Evolutionary conservation across 1,140 invertebrate species (phyloP).

Genomic region (Apis cerana): DNA sequence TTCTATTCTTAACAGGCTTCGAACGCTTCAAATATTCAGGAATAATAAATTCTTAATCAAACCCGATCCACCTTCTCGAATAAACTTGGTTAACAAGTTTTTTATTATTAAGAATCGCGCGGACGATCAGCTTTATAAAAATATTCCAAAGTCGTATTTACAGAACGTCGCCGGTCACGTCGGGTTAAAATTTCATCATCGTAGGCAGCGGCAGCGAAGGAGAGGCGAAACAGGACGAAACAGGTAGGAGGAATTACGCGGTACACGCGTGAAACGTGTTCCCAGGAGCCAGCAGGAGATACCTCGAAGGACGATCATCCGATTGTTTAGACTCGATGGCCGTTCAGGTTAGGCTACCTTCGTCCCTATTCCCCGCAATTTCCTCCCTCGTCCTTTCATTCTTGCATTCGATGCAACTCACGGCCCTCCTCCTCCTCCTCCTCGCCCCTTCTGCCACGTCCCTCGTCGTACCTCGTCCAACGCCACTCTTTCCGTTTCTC

Average conservation of each 20-base stretch:
- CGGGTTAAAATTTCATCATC: conserved; percentile 20
- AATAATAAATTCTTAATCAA: too few relatives aligned
- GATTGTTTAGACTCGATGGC: conserved; percentile 74
- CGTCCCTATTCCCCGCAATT: conserved; percentile 22
- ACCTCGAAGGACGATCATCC: conserved; percentile 71
- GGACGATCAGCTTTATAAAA: too few relatives aligned
- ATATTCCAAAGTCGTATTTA: neutral
- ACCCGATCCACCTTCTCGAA: too few relatives aligned
- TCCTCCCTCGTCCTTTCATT: conserved; percentile 20
- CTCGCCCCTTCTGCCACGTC: conserved; percentile 13
- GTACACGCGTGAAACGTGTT: conserved; percentile 68
- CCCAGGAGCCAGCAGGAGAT: conserved; percentile 71
- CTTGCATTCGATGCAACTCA: conserved; percentile 34
- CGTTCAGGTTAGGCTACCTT: conserved; percentile 63
- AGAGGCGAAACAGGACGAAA: neutral
- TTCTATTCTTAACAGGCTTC: too few relatives aligned
- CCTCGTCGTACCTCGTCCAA: neutral
- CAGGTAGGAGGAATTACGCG: conserved; percentile 35
- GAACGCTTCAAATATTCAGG: too few relatives aligned
- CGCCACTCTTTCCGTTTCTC: neutral
- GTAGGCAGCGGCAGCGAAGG: neutral
- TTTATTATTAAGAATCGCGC: too few relatives aligned
- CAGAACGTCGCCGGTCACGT: conserved; percentile 18
- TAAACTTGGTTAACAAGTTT: too few relatives aligned
- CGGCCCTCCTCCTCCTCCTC: conserved; percentile 6